A percentile compares a stretch with the other conserved stretches of the same genome.
Evolutionary conservation across 1,140 invertebrate genomes (phyloP).

Genomic region (Pogonus chalceus): DNA sequence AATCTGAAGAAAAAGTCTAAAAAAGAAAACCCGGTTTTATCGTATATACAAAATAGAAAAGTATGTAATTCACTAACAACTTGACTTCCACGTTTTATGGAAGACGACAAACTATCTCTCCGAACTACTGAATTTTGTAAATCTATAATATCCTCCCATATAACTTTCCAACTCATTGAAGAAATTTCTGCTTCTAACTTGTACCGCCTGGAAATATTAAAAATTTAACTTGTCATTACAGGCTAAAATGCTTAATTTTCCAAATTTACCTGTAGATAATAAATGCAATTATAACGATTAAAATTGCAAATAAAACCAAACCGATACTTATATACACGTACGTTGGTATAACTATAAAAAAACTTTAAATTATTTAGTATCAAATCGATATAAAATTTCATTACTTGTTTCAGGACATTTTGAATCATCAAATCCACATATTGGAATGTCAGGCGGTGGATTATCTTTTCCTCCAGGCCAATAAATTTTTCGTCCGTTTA

Average conservation of each 20-base stretch:
- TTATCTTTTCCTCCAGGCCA: slow-evolving; percentile 70
- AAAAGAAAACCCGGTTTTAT: no score
- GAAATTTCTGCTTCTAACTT: slow-evolving; percentile 84
- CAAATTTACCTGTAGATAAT: neutral
- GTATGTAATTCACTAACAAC: neutral
- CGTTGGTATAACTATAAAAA: neutral
- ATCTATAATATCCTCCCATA: slow-evolving; percentile 60
- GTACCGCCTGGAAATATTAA: slow-evolving; percentile 57
- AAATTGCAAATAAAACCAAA: neutral
- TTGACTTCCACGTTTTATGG: neutral
- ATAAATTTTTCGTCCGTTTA: slow-evolving; percentile 46
- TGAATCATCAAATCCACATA: slow-evolving; percentile 86
- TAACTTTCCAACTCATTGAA: slow-evolving; percentile 87
- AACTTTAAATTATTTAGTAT: neutral
- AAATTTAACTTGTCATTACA: neutral
- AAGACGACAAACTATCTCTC: neutral
- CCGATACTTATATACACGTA: neutral
- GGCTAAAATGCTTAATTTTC: neutral
- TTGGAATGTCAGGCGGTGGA: slow-evolving; percentile 74
- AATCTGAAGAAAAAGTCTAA: neutral
- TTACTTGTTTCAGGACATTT: slow-evolving; percentile 68
- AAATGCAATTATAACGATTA: neutral
- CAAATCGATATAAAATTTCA: slow-evolving; percentile 27
- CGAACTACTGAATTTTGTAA: neutral
- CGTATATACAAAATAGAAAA: no score